Evolutionary conservation across 1,140 invertebrate species (phyloP), one percentile per base, ranked within the genome.

Genomic region (Cephus cinctus): DNA sequence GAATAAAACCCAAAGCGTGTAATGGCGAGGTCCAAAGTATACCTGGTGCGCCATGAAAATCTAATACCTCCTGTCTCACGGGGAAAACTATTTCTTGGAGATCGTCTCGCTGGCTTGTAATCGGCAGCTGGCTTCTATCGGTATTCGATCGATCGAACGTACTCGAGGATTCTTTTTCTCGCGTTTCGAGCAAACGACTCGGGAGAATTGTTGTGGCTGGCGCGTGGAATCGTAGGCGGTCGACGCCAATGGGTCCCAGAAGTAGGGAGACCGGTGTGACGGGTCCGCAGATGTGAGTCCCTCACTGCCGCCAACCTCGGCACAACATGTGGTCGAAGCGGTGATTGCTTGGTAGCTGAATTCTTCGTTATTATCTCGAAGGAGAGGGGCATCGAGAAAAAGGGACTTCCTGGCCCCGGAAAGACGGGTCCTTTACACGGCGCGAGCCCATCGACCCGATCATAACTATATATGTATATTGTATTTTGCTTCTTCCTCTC

Each of bases 191-290:
- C n/a, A n/a, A n/a, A n/a, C n/a, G n/a, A n/a, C n/a, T n/a, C n/a
- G n/a, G n/a, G n/a, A n/a, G 42, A 50, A 54, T 48, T 46, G 36
- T 36, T 40, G 36, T 27, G 45, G 39, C 30, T 5, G 19, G 5
- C 16, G 53, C n/a, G n/a, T n/a, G n/a, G 27, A 12, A 30, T 30
- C 14, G 27, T 30, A 30, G 27, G 34, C 11, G 15, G 14, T 43
- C 62, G 63, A 69, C 70, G 69, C 63, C 65, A 67, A 3, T 73
- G 71, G 27, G 50, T 62, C 50, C 18, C 16, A 15, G 25, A 6
- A 6, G 6, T 65, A 66, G 56, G 57, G 59, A 53, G 71, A 76
- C 73, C 72, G 73, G 73, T 75, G 59, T 71, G 71, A 76, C 73
- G 67, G 63, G 73, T 73, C 65, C 67, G 71, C 68, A 75, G 69